Percentiles rank a stretch among this genome's conserved stretches.
These are phyloP conservation scores for Pseudopipra pipra DNA, from an alignment of 2,113 vertebrate genomes.

Conservation along the genomic window DNA sequence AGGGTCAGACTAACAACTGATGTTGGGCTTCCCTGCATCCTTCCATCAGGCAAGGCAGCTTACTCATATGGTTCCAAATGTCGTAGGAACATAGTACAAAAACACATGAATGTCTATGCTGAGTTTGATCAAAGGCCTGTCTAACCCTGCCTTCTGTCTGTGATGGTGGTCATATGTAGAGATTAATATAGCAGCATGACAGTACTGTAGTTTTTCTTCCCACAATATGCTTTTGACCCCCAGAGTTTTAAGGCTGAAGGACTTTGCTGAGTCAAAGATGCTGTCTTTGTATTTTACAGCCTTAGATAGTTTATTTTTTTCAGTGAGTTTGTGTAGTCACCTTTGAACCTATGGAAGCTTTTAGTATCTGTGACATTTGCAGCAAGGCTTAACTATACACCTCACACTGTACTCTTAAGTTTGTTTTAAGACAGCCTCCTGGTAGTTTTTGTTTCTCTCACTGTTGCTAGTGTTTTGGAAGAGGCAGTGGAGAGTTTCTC, in stretches of 20 bases:
- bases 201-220: neutral
- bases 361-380: neutral
- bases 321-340: neutral
- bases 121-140: neutral
- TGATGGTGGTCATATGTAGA: neutral
- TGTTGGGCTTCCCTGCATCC: neutral
- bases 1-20: neutral
- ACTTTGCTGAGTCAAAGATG: neutral
- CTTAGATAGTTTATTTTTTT: neutral
- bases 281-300: neutral
- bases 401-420: neutral
- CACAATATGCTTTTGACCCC: neutral
- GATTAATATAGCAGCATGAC: neutral
- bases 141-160: neutral
- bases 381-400: neutral
- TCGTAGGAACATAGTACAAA: neutral
- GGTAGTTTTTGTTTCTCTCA: neutral
- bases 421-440: neutral
- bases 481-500: neutral
- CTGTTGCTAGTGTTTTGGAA: neutral
- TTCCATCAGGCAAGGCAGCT: neutral
- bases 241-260: neutral
- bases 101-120: neutral
- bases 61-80: neutral
- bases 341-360: neutral